phyloP scores from a whole-genome alignment of 2,888 invertebrate species.

The Hemaris fuciformis region DNA sequence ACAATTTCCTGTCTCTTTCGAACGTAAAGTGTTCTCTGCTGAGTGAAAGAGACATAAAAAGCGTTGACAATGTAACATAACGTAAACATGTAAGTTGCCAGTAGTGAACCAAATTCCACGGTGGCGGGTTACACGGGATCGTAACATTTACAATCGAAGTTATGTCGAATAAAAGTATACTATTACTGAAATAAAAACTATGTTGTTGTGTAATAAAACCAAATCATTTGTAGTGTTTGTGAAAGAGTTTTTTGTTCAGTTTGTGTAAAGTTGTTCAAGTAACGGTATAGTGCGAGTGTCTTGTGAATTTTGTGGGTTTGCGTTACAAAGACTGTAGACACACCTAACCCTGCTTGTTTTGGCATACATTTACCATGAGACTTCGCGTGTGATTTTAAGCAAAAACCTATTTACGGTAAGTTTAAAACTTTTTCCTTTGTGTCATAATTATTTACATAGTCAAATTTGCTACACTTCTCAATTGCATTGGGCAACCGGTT shows the following conservation, averaged over 20 bases:
- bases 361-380: conserved; percentile 46
- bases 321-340: conserved; percentile 38
- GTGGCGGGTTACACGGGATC: conserved; percentile 39
- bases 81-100: conserved; percentile 67
- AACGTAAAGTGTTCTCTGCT: neutral
- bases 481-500: conserved; percentile 1
- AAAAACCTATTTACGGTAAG: neutral
- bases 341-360: conserved; percentile 59
- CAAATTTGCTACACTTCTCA: neutral
- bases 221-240: conserved; percentile 28
- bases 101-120: conserved; percentile 58
- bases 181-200: conserved; percentile 29
- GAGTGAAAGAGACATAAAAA: conserved; percentile 37
- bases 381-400: conserved; percentile 50
- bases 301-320: conserved; percentile 16
- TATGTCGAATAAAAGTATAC: neutral
- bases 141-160: neutral
- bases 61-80: conserved; percentile 57
- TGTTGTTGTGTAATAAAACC: conserved; percentile 27
- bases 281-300: conserved; percentile 56
- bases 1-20: conserved; percentile 32
- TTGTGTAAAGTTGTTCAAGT: conserved; percentile 48
- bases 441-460: neutral
- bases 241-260: conserved; percentile 26
- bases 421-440: neutral